Evolutionary conservation across 2,797 vertebrate species (phyloP).

Genomic region (Nothura maculosa): DNA sequence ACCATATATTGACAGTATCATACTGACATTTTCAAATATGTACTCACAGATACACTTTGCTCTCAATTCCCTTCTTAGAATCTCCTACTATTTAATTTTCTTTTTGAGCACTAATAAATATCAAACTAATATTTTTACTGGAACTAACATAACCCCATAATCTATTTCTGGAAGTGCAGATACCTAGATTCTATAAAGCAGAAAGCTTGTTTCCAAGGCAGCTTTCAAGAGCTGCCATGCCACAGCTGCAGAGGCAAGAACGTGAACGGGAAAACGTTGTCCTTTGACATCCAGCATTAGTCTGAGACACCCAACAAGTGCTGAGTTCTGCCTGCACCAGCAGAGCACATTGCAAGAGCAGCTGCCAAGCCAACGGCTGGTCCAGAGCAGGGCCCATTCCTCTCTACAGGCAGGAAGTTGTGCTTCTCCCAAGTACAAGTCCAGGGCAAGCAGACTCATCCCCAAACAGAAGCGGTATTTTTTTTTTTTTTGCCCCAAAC

Average conservation of each 20-base stretch:
- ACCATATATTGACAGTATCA: background rate
- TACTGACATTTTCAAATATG: background rate
- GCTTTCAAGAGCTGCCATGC: background rate
- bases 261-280: background rate
- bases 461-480: background rate
- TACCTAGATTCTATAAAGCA: background rate
- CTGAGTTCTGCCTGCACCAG: background rate
- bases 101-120: background rate
- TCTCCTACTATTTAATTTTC: background rate
- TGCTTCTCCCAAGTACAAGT: background rate
- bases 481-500: background rate
- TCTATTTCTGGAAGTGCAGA: background rate
- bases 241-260: background rate
- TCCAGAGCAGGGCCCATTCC: background rate
- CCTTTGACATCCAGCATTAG: rapidly evolving
- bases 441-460: background rate
- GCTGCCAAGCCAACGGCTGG: background rate
- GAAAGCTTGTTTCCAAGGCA: background rate
- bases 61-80: background rate
- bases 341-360: background rate
- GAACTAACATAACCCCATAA: background rate
- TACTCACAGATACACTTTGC: background rate
- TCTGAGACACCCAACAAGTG: background rate
- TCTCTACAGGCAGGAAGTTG: background rate
- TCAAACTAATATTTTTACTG: background rate